A percentile compares a stretch with the other conserved stretches of the same genome.
Evolutionary conservation across 2,797 vertebrate genomes (phyloP).

Genomic region (Geotrypetes seraphini): DNA sequence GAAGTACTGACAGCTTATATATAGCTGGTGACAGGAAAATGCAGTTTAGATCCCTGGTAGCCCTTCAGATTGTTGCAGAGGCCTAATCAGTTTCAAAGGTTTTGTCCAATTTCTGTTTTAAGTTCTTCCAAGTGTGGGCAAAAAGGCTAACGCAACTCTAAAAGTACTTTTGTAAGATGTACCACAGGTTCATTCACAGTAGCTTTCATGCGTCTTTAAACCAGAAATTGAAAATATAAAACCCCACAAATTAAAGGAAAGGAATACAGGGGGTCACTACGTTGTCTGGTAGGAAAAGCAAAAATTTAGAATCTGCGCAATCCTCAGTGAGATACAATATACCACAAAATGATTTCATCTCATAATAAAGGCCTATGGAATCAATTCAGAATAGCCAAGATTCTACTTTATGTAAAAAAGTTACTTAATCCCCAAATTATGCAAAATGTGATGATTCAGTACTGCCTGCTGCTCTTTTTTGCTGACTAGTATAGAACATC

Average conservation of each 20-base stretch:
- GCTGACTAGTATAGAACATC: no score
- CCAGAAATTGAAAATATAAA: slow-evolving; percentile 2
- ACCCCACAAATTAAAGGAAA: slow-evolving; percentile 1
- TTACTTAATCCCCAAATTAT: no score
- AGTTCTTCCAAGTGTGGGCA: neutral
- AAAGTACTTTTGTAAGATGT: neutral
- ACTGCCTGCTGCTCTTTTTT: no score
- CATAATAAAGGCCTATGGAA: no score
- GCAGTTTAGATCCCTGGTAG: slow-evolving; percentile 13
- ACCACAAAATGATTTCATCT: no score
- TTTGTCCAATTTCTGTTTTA: slow-evolving; percentile 6
- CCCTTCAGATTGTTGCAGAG: slow-evolving; percentile 25
- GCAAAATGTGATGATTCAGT: no score
- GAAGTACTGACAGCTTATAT: slow-evolving; percentile 33
- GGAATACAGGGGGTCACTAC: neutral
- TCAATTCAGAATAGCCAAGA: no score
- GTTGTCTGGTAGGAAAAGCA: neutral
- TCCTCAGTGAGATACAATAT: no score
- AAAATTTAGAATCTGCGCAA: no score
- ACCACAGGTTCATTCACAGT: neutral
- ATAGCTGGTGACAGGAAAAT: slow-evolving; percentile 30
- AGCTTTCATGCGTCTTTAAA: neutral
- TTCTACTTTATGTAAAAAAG: no score
- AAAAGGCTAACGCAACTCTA: neutral
- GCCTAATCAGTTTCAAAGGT: slow-evolving; percentile 10